A percentile compares a stretch with the other conserved stretches of the same genome.
These are phyloP conservation scores for Propithecus coquereli DNA, from an alignment of 2,113 vertebrate genomes.

Conservation along the genomic window DNA sequence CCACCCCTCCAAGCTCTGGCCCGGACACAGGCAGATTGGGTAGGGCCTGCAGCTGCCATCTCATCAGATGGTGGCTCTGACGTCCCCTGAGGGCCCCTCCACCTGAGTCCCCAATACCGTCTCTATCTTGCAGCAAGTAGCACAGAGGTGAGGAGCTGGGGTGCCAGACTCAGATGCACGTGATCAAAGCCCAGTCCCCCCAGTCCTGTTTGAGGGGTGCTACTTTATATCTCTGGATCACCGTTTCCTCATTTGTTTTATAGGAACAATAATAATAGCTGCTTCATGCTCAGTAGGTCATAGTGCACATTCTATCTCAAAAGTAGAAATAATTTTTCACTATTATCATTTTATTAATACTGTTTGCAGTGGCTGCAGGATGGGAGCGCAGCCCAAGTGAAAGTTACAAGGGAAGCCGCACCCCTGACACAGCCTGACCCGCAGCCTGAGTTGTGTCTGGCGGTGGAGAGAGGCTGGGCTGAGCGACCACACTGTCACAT, in stretches of 20 bases:
- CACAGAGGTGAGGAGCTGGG: not conserved
- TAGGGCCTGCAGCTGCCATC: not conserved
- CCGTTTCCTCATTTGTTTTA: not conserved
- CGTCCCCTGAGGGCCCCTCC: too few relatives aligned
- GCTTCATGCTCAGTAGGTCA: not conserved
- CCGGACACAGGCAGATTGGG: not conserved
- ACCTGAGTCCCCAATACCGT: rapidly evolving
- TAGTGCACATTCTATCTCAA: not conserved
- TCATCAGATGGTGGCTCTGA: not conserved
- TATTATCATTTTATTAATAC: not conserved
- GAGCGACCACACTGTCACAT: not conserved
- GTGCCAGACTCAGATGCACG: rapidly evolving
- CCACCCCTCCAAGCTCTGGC: not conserved
- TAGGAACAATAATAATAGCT: not conserved
- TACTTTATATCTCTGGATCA: not conserved
- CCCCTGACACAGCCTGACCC: not conserved
- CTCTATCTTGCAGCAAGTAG: not conserved
- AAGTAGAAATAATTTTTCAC: not conserved
- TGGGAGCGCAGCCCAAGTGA: not conserved
- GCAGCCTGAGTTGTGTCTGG: not conserved
- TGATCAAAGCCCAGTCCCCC: not conserved
- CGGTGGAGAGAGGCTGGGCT: not conserved
- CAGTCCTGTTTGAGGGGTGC: too few relatives aligned
- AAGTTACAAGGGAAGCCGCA: not conserved
- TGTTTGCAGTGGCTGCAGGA: too few relatives aligned